Conservation (phyloP, 2,888 invertebrate genomes). For the Caenorhabditis zanzibari region DNA sequence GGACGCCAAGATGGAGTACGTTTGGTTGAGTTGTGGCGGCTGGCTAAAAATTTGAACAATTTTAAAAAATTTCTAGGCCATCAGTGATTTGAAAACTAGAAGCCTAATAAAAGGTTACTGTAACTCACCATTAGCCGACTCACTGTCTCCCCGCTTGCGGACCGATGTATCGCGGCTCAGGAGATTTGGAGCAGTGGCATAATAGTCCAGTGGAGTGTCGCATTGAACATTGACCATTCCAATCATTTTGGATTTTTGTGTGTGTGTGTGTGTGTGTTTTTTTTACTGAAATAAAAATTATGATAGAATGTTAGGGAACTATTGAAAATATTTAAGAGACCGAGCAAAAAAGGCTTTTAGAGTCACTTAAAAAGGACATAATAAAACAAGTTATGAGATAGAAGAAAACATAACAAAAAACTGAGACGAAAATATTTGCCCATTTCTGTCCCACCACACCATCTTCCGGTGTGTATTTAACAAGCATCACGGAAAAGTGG, state of each 20-base stretch:
- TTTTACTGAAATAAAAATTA: background rate
- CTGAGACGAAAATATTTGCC: constrained; percentile 4
- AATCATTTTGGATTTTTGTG: constrained; percentile 72
- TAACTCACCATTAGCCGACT: constrained; percentile 46
- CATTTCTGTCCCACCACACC: background rate
- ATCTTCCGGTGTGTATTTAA: constrained; percentile 38
- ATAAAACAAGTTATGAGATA: too few relatives aligned
- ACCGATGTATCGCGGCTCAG: constrained; percentile 61
- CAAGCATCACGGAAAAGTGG: background rate
- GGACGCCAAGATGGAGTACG: constrained; percentile 72
- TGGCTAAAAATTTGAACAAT: constrained; percentile 30
- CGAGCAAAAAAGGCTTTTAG: background rate
- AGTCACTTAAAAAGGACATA: background rate
- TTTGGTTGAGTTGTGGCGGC: constrained; percentile 54
- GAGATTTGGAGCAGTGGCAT: constrained; percentile 73
- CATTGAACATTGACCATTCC: constrained; percentile 81
- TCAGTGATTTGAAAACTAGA: background rate
- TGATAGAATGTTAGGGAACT: too few relatives aligned
- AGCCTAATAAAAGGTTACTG: too few relatives aligned
- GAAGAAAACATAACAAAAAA: background rate
- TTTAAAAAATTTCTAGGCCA: too few relatives aligned
- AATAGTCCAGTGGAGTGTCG: constrained; percentile 79
- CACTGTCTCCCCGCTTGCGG: constrained; percentile 54
- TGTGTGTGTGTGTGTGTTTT: background rate
- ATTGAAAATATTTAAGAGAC: background rate